Evolutionary conservation across 1,140 invertebrate genomes (phyloP), one percentile per base, ranked within the genome.

Genomic region (Mya arenaria): DNA sequence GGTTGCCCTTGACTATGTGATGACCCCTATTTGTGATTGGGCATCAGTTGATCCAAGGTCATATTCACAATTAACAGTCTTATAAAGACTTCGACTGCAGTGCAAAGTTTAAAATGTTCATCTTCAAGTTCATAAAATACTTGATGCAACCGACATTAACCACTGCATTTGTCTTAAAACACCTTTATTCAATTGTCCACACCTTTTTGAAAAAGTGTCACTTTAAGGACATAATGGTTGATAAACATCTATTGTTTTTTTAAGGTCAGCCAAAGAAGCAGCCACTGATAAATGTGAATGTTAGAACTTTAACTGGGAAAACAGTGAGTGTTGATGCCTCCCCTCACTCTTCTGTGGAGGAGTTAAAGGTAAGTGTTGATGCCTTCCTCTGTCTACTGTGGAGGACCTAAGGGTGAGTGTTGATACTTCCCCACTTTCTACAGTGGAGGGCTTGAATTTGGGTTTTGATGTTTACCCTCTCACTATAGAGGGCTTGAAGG

Each of bases 361-460:
- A 75, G 4, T 8, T 75, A 30, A 75, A 62, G 72, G 72, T 75
- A 72, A n/a, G n/a, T n/a, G n/a, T n/a, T n/a, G n/a, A n/a, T n/a
- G n/a, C n/a, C n/a, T 19, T 44, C 0, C 25, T 8, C 28, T 19
- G 19, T 28, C 36, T 63, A 32, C 19, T 8, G 30, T 30, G 4
- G 19, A 32, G 60, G 28, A 56, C n/a, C 28, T 56, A 6, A 23
- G 55, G n/a, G 4, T 23, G 28, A 56, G 55, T 56, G n/a, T 56
- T 56, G 10, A 13, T 13, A 10, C 44, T n/a, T 13, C 10, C 44
- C 10, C 10, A 10, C 44, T n/a, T n/a, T n/a, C 44, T 48, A n/a
- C n/a, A 48, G n/a, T 13, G 44, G 44, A n/a, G 10, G 10, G 10
- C 44, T n/a, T 48, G 56, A 10, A 25, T 10, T 60, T 28, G 8